Evolutionary conservation across 2,113 vertebrate genomes (phyloP).

Genomic region (Bubo blakistoni): DNA sequence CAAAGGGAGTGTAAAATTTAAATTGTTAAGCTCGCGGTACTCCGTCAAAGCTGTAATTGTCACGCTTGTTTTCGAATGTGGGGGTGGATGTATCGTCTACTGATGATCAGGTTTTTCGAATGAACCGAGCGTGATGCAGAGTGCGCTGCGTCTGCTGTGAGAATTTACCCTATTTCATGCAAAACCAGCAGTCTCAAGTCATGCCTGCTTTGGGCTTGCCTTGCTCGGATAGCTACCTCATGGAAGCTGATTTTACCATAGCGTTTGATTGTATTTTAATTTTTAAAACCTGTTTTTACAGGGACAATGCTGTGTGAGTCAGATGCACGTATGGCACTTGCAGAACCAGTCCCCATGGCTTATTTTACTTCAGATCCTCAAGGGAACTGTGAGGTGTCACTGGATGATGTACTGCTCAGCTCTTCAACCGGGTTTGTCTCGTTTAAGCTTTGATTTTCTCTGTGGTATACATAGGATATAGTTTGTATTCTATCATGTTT

Average conservation of each 20-base stretch:
- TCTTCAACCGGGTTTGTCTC: conserved; percentile 68
- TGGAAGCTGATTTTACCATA: neutral
- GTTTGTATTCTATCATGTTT: neutral
- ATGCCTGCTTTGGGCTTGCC: neutral
- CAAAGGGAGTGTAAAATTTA: neutral
- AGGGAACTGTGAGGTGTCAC: neutral
- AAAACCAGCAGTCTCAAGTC: rapidly evolving
- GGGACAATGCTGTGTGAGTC: conserved; percentile 75
- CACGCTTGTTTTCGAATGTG: rapidly evolving
- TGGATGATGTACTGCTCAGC: conserved; percentile 32
- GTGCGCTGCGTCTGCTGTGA: rapidly evolving
- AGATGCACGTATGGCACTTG: conserved; percentile 45
- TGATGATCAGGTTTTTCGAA: rapidly evolving
- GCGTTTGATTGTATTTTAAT: neutral
- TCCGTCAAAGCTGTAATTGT: neutral
- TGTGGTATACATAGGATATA: rapidly evolving
- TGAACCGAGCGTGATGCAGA: rapidly evolving
- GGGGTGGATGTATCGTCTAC: neutral
- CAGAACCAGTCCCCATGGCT: conserved; percentile 46
- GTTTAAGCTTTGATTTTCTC: neutral
- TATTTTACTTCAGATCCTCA: conserved; percentile 8
- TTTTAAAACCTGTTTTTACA: neutral
- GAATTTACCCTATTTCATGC: rapidly evolving
- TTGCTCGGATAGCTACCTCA: rapidly evolving
- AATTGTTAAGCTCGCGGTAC: rapidly evolving